Conservation (phyloP, 2,888 invertebrate species). For the Melieria crassipennis region DNA sequence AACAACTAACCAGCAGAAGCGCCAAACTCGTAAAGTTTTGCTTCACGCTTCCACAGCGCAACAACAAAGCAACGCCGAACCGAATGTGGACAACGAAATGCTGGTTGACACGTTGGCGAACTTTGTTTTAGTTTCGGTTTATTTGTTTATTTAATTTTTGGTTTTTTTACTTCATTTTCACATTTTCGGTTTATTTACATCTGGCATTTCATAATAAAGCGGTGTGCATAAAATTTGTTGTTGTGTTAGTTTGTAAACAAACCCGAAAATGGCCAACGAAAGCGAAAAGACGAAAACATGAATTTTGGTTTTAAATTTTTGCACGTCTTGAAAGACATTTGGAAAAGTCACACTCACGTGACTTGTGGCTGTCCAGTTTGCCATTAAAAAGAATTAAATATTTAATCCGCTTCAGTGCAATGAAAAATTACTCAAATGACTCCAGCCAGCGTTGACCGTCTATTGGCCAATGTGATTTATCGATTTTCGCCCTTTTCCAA, state of each 20-base stretch:
- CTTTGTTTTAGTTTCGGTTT: not conserved
- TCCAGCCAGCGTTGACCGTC: too few relatives aligned
- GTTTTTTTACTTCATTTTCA: conserved; percentile 10
- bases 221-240: conserved; percentile 23
- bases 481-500: not conserved
- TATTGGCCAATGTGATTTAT: not conserved
- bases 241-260: not conserved
- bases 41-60: too few relatives aligned
- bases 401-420: too few relatives aligned
- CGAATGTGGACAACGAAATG: too few relatives aligned
- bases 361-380: not conserved
- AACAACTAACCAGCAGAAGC: too few relatives aligned
- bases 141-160: not conserved
- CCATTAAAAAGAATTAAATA: conserved; percentile 20
- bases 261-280: not conserved
- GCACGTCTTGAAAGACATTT: not conserved
- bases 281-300: conserved; percentile 5
- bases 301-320: not conserved
- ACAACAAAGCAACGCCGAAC: too few relatives aligned
- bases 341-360: too few relatives aligned
- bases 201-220: not conserved
- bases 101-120: too few relatives aligned
- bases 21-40: too few relatives aligned
- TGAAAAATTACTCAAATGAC: too few relatives aligned
- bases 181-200: not conserved